These are phyloP conservation scores for Aplysina aerophoba DNA, from an alignment of 37 sponge, comb jelly and placozoan genomes.

Conservation along the genomic window DNA sequence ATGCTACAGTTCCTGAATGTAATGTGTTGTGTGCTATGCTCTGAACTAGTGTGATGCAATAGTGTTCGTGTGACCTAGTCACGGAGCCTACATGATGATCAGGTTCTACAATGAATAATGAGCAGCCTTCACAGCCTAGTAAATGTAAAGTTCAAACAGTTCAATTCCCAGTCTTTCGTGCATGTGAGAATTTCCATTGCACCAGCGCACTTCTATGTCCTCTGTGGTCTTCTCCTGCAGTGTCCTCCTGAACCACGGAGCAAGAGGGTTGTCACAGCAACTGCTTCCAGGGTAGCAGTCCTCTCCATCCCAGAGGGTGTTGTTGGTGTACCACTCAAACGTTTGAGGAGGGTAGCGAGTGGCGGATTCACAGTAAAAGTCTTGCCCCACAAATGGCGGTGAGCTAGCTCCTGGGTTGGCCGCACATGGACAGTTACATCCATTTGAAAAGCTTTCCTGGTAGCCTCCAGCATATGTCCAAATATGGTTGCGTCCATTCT, in stretches of 20 bases:
- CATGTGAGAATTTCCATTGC: neutral
- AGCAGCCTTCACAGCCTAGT: too few species aligned
- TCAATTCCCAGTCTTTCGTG: neutral
- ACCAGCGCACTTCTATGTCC: conserved; percentile 20
- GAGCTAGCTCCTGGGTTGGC: neutral
- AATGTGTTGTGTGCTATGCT: too few species aligned
- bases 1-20: too few species aligned
- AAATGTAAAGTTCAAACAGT: neutral
- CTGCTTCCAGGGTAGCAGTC: conserved; percentile 12
- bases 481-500: neutral
- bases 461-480: conserved; percentile 7
- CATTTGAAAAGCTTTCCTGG: neutral
- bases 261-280: conserved; percentile 21
- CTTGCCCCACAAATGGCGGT: neutral
- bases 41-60: too few species aligned
- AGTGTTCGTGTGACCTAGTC: too few species aligned
- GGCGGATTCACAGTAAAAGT: neutral
- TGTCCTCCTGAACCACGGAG: conserved; percentile 5
- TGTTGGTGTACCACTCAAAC: neutral
- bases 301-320: conserved; percentile 6
- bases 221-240: neutral
- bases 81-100: too few species aligned
- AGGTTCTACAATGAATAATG: too few species aligned
- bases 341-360: neutral
- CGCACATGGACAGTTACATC: conserved; percentile 14